Conservation (phyloP, 2,113 vertebrate genomes). For the Micronycteris hirsuta region DNA sequence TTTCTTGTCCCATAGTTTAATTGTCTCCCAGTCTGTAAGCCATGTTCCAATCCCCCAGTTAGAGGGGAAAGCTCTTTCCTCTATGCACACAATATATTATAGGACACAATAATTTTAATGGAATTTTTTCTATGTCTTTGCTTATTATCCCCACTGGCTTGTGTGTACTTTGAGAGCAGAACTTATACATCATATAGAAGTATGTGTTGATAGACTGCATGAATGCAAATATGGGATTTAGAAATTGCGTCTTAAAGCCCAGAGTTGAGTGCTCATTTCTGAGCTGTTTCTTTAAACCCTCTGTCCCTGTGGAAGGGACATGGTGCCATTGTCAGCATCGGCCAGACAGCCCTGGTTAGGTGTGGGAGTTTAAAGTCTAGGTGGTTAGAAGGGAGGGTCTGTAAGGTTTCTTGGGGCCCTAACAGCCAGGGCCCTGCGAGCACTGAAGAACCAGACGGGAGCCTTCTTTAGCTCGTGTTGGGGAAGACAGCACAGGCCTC, state of each 20-base stretch:
- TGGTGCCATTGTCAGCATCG: not conserved
- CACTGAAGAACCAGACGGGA: not conserved
- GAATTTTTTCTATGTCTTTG: not conserved
- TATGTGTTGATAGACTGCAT: not conserved
- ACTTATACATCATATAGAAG: not conserved
- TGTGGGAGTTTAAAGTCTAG: not conserved
- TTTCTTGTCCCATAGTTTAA: not conserved
- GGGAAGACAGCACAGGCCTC: not conserved
- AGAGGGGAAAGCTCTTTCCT: not conserved
- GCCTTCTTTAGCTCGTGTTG: not conserved
- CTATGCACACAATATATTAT: not conserved
- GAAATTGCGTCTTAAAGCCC: not conserved
- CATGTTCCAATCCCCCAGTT: not conserved
- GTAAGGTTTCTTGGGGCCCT: not conserved
- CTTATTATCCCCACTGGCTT: not conserved
- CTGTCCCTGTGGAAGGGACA: not conserved
- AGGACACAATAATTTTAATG: not conserved
- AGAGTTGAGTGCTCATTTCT: not conserved
- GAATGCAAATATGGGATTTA: not conserved
- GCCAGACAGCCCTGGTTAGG: not conserved
- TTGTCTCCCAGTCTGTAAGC: not conserved
- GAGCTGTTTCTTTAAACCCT: not conserved
- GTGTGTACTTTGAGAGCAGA: not conserved
- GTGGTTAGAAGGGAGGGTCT: not conserved
- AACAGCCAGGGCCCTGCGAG: not conserved